Conservation (phyloP, 1,140 invertebrate genomes). For the Drosophila truncata region DNA sequence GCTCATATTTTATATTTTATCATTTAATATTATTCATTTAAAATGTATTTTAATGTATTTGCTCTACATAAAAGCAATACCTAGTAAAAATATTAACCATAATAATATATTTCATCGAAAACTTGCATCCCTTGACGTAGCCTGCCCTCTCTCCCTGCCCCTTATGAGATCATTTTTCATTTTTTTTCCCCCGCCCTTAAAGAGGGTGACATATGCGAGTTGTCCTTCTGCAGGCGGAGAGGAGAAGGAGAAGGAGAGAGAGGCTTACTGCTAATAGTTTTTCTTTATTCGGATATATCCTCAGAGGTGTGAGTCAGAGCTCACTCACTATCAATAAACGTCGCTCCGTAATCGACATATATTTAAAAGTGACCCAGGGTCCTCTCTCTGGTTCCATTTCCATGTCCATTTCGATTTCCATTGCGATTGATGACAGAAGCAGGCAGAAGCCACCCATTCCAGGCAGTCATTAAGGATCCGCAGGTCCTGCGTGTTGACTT, state of each 20-base stretch:
- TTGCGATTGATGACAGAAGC: conserved; percentile 29
- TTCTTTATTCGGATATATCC: conserved; percentile 15
- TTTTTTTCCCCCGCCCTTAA: conserved; percentile 8
- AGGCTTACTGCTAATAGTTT: conserved; percentile 63
- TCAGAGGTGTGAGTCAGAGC: conserved; percentile 1
- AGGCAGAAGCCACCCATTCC: conserved; percentile 6
- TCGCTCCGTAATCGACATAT: conserved; percentile 32
- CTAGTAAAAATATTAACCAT: background rate
- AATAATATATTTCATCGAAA: background rate
- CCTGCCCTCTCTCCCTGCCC: conserved; percentile 30
- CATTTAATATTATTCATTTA: too few species aligned
- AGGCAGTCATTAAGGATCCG: conserved; percentile 22
- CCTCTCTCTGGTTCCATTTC: background rate
- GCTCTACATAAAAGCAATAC: background rate
- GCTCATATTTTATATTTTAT: too few species aligned
- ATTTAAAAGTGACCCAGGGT: conserved; percentile 33
- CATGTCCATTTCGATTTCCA: conserved; percentile 8
- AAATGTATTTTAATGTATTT: background rate
- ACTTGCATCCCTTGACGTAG: conserved; percentile 6
- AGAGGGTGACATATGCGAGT: conserved; percentile 66
- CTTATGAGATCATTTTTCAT: conserved; percentile 77
- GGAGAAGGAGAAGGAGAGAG: background rate
- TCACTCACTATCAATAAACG: conserved; percentile 34
- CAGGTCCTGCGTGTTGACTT: conserved; percentile 63
- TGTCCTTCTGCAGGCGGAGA: conserved; percentile 27